phyloP scores from a whole-genome alignment of 2,797 vertebrate genomes.

The Sebastes cheni region DNA sequence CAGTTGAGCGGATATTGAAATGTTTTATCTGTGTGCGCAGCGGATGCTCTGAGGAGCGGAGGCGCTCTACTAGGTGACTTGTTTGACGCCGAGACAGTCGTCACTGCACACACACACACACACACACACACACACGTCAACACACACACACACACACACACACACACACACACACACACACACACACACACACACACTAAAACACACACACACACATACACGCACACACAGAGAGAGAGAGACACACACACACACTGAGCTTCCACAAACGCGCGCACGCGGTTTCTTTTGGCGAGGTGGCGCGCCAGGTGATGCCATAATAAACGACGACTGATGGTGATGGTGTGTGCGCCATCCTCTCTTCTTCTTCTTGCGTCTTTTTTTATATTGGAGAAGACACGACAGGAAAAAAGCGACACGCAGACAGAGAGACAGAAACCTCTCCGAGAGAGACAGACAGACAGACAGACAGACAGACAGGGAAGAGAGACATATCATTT shows the following conservation, averaged over 20 bases:
- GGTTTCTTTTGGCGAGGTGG: constrained; percentile 44
- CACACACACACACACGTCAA: too few relatives aligned
- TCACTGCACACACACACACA: constrained; percentile 27
- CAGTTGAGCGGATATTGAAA: constrained; percentile 53
- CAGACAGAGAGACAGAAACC: neutral
- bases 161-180: too few relatives aligned
- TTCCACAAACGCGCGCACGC: constrained; percentile 28
- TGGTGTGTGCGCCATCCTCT: constrained; percentile 27
- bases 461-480: constrained; percentile 2
- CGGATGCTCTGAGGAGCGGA: constrained; percentile 38
- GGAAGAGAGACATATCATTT: constrained; percentile 24
- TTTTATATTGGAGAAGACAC: constrained; percentile 4
- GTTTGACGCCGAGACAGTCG: constrained; percentile 62
- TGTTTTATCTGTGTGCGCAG: constrained; percentile 49
- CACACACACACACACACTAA: too few relatives aligned
- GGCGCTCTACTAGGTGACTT: constrained; percentile 46
- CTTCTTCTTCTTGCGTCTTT: neutral
- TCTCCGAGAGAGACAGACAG: neutral
- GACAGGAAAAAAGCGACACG: neutral
- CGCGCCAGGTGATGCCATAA: constrained; percentile 57
- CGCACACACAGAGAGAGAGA: neutral
- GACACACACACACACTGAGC: neutral
- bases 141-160: too few relatives aligned
- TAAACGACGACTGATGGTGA: constrained; percentile 23
- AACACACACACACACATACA: too few relatives aligned